These are phyloP conservation scores for Telenomus remus DNA, from an alignment of 1,140 invertebrate genomes.

Conservation along the genomic window DNA sequence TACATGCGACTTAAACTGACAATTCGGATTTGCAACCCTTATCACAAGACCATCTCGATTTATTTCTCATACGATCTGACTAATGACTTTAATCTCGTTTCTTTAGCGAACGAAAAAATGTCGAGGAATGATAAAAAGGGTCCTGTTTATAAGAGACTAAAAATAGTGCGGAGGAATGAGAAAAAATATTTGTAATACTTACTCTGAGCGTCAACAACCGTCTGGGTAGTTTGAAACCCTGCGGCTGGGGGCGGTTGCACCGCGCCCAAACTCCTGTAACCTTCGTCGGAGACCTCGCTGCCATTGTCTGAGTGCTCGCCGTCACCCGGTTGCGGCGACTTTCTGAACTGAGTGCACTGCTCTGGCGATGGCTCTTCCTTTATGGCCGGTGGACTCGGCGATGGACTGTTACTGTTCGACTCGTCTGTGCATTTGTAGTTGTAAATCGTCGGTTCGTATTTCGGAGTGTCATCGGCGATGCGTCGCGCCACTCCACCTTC, in stretches of 20 bases:
- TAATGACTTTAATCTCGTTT: constrained; percentile 14
- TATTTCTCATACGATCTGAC: constrained; percentile 6
- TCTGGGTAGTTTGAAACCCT: constrained; percentile 64
- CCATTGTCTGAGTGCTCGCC: constrained; percentile 85
- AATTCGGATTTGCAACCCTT: constrained; percentile 25
- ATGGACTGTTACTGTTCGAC: constrained; percentile 68
- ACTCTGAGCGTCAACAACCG: constrained; percentile 75
- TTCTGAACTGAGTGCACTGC: constrained; percentile 57
- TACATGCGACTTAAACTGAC: constrained; percentile 22
- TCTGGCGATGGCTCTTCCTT: constrained; percentile 66
- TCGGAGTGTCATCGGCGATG: constrained; percentile 65
- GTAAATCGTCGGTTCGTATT: constrained; percentile 71
- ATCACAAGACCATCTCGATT: constrained; percentile 28
- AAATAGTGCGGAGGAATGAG: too few relatives aligned
- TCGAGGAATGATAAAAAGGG: too few relatives aligned
- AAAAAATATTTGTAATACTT: constrained; percentile 65
- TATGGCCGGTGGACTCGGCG: constrained; percentile 67
- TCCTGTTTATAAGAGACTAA: too few relatives aligned
- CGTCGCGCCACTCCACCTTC: constrained; percentile 69
- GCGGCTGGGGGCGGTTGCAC: constrained; percentile 75
- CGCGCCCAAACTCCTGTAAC: constrained; percentile 86
- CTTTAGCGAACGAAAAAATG: constrained; percentile 9
- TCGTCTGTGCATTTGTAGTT: constrained; percentile 70
- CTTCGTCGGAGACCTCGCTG: constrained; percentile 90
- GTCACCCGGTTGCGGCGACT: constrained; percentile 66